Evolutionary conservation across 1,140 invertebrate species (phyloP).

Genomic region (Trinorchestia longiramus): DNA sequence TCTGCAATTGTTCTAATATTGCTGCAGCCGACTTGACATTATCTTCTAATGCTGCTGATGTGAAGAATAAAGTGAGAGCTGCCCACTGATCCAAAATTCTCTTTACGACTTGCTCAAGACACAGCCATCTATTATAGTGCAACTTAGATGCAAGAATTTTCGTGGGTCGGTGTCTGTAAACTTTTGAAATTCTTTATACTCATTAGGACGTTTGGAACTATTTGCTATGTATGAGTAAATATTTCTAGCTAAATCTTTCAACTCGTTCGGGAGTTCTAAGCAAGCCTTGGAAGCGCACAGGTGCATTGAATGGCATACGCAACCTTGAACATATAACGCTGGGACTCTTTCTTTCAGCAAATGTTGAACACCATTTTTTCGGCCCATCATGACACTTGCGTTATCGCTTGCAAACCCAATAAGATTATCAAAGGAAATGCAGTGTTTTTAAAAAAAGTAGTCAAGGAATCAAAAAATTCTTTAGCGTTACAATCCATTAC

Average conservation of each 20-base stretch:
- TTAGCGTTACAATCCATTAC: slow-evolving; percentile 58
- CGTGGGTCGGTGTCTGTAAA: slow-evolving; percentile 56
- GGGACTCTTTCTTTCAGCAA: slow-evolving; percentile 56
- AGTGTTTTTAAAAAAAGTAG: slow-evolving; percentile 55
- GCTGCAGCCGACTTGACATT: slow-evolving; percentile 42
- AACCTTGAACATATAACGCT: slow-evolving; percentile 58
- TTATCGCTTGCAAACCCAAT: slow-evolving; percentile 63
- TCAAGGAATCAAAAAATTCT: slow-evolving; percentile 57
- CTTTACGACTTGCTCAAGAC: slow-evolving; percentile 59
- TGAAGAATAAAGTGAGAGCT: slow-evolving; percentile 59
- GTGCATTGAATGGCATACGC: slow-evolving; percentile 56
- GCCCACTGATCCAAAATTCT: slow-evolving; percentile 59
- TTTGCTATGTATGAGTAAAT: slow-evolving; percentile 45
- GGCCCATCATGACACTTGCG: slow-evolving; percentile 59
- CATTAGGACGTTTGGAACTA: slow-evolving; percentile 55
- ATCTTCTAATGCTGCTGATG: slow-evolving; percentile 56
- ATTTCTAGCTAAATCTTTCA: slow-evolving; percentile 46
- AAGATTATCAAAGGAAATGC: slow-evolving; percentile 62
- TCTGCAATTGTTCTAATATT: slow-evolving; percentile 42
- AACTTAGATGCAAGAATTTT: slow-evolving; percentile 51
- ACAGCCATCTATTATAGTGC: slow-evolving; percentile 55
- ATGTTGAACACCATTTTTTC: slow-evolving; percentile 55
- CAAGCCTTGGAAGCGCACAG: slow-evolving; percentile 53
- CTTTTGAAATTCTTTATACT: slow-evolving; percentile 58
- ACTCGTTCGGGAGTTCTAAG: slow-evolving; percentile 8